These are phyloP conservation scores for Portevinia maculata DNA, from an alignment of 2,888 invertebrate species.

Conservation along the genomic window DNA sequence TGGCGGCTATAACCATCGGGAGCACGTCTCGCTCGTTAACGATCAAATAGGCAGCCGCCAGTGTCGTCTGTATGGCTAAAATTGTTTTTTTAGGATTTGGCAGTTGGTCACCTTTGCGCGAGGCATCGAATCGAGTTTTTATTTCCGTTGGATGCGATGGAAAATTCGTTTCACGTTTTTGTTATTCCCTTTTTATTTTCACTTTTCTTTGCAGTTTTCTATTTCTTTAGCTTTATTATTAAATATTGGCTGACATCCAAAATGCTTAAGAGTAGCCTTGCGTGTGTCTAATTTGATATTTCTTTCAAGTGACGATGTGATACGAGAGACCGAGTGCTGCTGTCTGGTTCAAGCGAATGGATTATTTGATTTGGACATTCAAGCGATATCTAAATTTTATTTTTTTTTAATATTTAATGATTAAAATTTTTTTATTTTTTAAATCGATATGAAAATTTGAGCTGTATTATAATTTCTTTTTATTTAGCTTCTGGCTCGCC, in stretches of 20 bases:
- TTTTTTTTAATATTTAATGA: neutral
- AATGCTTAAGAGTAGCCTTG: slow-evolving; percentile 55
- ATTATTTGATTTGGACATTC: slow-evolving; percentile 14
- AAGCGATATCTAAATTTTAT: slow-evolving; percentile 14
- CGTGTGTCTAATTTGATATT: slow-evolving; percentile 61
- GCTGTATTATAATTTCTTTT: too few species aligned
- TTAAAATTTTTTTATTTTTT: neutral
- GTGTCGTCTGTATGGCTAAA: slow-evolving; percentile 46
- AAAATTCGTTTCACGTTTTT: slow-evolving; percentile 22
- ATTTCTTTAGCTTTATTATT: slow-evolving; percentile 67
- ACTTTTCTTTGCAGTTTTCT: slow-evolving; percentile 60
- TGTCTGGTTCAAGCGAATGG: neutral
- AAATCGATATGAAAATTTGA: too few species aligned
- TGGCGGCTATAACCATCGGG: too few species aligned
- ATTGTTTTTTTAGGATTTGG: slow-evolving; percentile 35
- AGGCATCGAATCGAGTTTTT: slow-evolving; percentile 20
- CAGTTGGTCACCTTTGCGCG: slow-evolving; percentile 48
- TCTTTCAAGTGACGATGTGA: slow-evolving; percentile 40
- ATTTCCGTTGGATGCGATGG: slow-evolving; percentile 54
- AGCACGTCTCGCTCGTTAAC: slow-evolving; percentile 7
- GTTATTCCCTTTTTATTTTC: slow-evolving; percentile 29
- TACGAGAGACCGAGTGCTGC: neutral
- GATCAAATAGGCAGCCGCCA: slow-evolving; percentile 51
- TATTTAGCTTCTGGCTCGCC: too few species aligned
- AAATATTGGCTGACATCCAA: slow-evolving; percentile 66